Conservation (phyloP, 2,113 vertebrate genomes). For the Aix galericulata region DNA sequence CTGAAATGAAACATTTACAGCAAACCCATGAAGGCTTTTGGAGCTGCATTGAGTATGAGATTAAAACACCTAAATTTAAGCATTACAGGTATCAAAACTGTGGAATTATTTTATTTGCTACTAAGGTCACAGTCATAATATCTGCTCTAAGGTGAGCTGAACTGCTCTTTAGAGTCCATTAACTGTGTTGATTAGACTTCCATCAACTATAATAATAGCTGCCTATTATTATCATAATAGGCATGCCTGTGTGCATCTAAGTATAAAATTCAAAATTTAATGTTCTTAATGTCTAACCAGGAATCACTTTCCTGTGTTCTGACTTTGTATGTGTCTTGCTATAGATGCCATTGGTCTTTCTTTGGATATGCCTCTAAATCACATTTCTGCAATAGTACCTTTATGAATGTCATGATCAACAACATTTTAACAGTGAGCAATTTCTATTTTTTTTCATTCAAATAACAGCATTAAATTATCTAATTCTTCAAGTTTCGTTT, state of each 20-base stretch:
- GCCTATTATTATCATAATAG: not conserved
- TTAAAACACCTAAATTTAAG: not conserved
- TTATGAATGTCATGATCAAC: not conserved
- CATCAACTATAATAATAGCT: not conserved
- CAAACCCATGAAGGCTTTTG: not conserved
- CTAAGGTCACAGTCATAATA: not conserved
- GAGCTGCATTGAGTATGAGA: not conserved
- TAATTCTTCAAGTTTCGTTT: not conserved
- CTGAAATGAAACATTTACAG: not conserved
- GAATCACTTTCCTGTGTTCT: not conserved
- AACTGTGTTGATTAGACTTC: not conserved
- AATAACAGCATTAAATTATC: not conserved
- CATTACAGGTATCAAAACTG: not conserved
- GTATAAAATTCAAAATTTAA: not conserved
- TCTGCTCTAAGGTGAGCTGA: not conserved
- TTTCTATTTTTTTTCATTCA: not conserved
- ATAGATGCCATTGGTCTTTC: not conserved
- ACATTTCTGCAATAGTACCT: not conserved
- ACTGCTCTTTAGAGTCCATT: not conserved
- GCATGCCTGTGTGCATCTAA: not conserved
- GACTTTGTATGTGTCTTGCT: not conserved
- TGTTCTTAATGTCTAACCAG: not conserved
- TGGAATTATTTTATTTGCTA: not conserved
- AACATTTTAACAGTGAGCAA: not conserved
- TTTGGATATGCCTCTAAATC: not conserved